These are phyloP conservation scores for Diabrotica virgifera DNA, from an alignment of 1,140 invertebrate species.

Conservation along the genomic window DNA sequence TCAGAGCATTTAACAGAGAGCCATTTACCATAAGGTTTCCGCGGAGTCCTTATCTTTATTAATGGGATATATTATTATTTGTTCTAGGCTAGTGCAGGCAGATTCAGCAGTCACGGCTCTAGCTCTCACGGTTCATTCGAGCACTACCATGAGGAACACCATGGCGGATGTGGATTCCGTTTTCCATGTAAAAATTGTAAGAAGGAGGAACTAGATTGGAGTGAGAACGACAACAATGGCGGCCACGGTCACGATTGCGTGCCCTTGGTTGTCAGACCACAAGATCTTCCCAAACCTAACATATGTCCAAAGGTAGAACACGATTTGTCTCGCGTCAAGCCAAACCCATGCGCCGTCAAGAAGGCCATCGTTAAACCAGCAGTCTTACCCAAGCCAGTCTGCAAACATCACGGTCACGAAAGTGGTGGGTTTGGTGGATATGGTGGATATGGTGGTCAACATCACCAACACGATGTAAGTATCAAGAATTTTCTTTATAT, in stretches of 20 bases:
- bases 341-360: constrained; percentile 17
- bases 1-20: no score
- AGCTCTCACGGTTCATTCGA: not conserved
- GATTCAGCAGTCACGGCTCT: not conserved
- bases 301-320: not conserved
- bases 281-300: constrained; percentile 9
- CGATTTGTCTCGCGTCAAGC: not conserved
- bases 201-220: not conserved
- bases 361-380: constrained; percentile 22
- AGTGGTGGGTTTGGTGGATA: no score
- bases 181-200: not conserved
- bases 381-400: constrained; percentile 14
- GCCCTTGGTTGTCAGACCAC: constrained; percentile 15
- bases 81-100: not conserved
- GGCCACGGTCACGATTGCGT: not conserved
- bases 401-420: not conserved
- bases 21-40: no score
- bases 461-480: no score
- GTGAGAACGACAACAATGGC: no score
- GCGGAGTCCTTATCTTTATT: no score
- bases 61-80: no score
- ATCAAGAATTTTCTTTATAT: no score
- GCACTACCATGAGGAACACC: not conserved
- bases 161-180: not conserved
- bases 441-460: not conserved